phyloP scores from a whole-genome alignment of 2,113 vertebrate species.

The Mastomys coucha region DNA sequence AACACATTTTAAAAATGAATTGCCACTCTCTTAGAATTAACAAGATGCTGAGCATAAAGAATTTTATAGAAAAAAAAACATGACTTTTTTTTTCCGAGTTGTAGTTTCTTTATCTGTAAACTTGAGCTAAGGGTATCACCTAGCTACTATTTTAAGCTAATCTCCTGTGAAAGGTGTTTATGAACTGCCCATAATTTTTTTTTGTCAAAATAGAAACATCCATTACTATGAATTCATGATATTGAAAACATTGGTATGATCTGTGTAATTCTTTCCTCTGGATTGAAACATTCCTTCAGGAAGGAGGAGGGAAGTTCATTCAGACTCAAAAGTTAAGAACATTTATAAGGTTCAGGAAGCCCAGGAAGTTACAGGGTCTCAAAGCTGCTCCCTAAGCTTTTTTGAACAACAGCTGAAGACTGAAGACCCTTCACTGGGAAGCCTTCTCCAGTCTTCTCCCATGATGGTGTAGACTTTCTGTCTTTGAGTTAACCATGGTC shows the following conservation, averaged over 20 bases:
- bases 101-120: background rate
- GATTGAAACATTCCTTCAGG: background rate
- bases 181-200: background rate
- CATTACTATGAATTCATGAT: constrained; percentile 1
- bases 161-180: constrained; percentile 16
- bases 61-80: constrained; percentile 24
- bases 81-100: background rate
- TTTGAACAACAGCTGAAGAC: background rate
- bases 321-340: background rate
- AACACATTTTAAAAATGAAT: background rate
- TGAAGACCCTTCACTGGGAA: background rate
- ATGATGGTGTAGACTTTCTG: background rate
- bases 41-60: constrained; percentile 10
- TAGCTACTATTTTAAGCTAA: background rate
- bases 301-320: background rate
- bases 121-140: background rate
- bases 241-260: background rate
- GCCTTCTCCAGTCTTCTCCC: background rate
- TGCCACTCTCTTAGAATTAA: background rate
- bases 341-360: too few species aligned
- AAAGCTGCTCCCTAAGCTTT: background rate
- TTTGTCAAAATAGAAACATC: constrained; percentile 20
- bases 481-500: background rate
- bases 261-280: background rate
- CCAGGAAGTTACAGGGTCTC: background rate